These are phyloP conservation scores for Nezara viridula DNA, from an alignment of 2,888 invertebrate species.

Conservation along the genomic window DNA sequence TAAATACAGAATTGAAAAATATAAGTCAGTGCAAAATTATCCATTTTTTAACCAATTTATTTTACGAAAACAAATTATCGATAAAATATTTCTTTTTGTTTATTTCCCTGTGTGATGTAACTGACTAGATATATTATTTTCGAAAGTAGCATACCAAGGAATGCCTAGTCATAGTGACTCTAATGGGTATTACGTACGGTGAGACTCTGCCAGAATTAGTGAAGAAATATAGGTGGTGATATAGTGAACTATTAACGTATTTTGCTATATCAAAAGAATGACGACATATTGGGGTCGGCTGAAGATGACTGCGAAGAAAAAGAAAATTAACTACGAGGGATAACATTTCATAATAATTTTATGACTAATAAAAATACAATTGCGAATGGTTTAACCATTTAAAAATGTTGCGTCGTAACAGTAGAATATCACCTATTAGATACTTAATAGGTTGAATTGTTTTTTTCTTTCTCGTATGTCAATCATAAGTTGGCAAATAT, in stretches of 20 bases:
- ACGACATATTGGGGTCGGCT: neutral
- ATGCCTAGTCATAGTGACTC: neutral
- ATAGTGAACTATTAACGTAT: neutral
- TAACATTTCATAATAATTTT: neutral
- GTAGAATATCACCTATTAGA: too few relatives aligned
- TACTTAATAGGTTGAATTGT: too few relatives aligned
- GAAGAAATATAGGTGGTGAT: neutral
- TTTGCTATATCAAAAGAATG: neutral
- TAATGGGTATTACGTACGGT: neutral
- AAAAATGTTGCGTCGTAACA: neutral
- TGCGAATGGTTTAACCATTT: neutral
- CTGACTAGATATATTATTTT: neutral
- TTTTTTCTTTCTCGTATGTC: too few relatives aligned
- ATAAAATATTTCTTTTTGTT: neutral
- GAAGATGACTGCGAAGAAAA: neutral
- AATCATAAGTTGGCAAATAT: too few relatives aligned
- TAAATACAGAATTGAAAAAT: too few relatives aligned
- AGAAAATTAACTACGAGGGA: neutral
- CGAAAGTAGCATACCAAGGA: neutral
- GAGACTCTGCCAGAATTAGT: neutral
- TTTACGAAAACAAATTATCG: neutral
- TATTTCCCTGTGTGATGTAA: neutral
- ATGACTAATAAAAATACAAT: neutral
- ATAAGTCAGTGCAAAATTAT: too few relatives aligned
- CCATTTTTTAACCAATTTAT: too few relatives aligned